Conservation (phyloP, 2,888 invertebrate genomes). For the Noctua fimbriata region DNA sequence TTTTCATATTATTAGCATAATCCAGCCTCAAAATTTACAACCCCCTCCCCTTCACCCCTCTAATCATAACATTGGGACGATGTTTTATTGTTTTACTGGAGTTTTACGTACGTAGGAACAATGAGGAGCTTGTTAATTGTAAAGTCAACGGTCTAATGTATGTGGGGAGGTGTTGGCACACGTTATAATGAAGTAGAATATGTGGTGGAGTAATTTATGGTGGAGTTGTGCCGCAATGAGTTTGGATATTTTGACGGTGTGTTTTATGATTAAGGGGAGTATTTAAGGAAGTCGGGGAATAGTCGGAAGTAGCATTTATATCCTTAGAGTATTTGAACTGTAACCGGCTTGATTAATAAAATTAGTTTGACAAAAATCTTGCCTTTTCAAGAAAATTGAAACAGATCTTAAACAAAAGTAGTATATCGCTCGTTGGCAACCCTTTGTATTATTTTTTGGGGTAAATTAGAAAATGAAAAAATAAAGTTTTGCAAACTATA, state of each 20-base stretch:
- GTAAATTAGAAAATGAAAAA: too few relatives aligned
- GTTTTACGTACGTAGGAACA: constrained; percentile 62
- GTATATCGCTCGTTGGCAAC: background rate
- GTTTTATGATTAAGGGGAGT: constrained; percentile 39
- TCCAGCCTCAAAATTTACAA: constrained; percentile 71
- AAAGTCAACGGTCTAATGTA: constrained; percentile 66
- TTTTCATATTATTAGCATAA: constrained; percentile 86
- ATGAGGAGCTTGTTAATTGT: constrained; percentile 63
- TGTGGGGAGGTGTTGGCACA: constrained; percentile 48
- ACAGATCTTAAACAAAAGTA: background rate
- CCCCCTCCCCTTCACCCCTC: constrained; percentile 51
- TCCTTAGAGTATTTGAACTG: background rate
- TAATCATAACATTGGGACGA: constrained; percentile 72
- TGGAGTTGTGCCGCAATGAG: constrained; percentile 16
- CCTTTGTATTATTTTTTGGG: background rate
- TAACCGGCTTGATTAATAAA: background rate
- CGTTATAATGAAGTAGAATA: constrained; percentile 57
- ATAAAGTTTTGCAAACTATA: too few relatives aligned
- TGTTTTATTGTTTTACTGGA: constrained; percentile 66
- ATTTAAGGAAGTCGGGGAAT: background rate
- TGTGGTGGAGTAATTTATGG: constrained; percentile 45
- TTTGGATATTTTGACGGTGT: constrained; percentile 15
- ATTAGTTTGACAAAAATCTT: background rate
- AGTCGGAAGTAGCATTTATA: background rate
- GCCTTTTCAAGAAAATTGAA: background rate